Percentiles rank a stretch among this genome's conserved stretches.
Evolutionary conservation across 2,888 invertebrate genomes (phyloP).

Genomic region (Girardia tigrina): DNA sequence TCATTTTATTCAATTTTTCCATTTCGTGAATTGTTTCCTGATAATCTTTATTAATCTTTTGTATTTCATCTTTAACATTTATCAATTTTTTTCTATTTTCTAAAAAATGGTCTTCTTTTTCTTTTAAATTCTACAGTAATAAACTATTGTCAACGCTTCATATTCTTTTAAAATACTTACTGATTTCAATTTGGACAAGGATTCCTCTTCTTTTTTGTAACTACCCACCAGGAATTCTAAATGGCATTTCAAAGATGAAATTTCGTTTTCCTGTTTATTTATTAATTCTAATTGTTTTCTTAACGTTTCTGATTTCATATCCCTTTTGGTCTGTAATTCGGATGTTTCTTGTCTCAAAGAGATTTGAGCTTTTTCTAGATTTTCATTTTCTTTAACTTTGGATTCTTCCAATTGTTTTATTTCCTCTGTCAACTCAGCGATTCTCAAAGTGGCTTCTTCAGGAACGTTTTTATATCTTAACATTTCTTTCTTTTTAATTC

Average conservation of each 20-base stretch:
- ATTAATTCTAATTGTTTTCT: slow-evolving; percentile 43
- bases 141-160: no score
- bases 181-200: slow-evolving; percentile 29
- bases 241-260: neutral
- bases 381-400: slow-evolving; percentile 53
- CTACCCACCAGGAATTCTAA: neutral
- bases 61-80: neutral
- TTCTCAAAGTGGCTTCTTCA: slow-evolving; percentile 62
- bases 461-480: slow-evolving; percentile 59
- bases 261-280: slow-evolving; percentile 18
- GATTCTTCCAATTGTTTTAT: slow-evolving; percentile 57
- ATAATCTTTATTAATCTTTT: slow-evolving; percentile 38
- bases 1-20: neutral
- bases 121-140: neutral
- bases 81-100: slow-evolving; percentile 28
- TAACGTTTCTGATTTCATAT: slow-evolving; percentile 59
- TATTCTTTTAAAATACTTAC: no score
- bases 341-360: neutral
- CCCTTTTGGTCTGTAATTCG: slow-evolving; percentile 61
- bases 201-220: slow-evolving; percentile 42
- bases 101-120: neutral
- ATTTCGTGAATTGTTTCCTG: slow-evolving; percentile 38
- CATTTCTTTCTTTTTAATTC: slow-evolving; percentile 52
- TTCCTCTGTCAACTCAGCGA: slow-evolving; percentile 52
- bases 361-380: slow-evolving; percentile 42